Conservation (phyloP, 2,797 vertebrate genomes). For the Chloroceryle amazona region DNA sequence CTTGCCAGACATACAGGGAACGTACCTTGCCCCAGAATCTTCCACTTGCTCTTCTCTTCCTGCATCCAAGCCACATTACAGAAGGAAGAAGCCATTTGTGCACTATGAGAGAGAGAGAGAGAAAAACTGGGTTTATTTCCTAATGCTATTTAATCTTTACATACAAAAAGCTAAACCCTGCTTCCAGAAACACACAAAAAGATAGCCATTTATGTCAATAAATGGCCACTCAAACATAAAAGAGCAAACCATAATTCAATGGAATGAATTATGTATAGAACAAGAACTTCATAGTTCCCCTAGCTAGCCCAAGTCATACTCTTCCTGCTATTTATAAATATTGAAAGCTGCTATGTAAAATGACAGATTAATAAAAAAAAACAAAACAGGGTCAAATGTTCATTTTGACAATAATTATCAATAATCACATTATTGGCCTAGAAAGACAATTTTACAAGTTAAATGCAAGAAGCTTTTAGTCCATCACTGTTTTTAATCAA, state of each 20-base stretch:
- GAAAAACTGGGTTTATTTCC: neutral
- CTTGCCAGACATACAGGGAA: neutral
- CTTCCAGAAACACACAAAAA: neutral
- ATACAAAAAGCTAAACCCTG: neutral
- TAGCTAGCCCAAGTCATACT: neutral
- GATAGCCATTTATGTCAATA: neutral
- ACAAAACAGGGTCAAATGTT: neutral
- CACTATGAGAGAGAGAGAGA: accelerated
- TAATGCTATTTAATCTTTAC: neutral
- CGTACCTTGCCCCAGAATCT: neutral
- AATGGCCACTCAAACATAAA: neutral
- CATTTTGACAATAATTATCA: neutral
- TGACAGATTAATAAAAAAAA: neutral
- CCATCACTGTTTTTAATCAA: neutral
- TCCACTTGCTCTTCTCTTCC: neutral
- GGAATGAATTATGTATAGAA: neutral
- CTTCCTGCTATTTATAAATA: neutral
- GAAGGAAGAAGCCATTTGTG: neutral
- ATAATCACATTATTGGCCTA: neutral
- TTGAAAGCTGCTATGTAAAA: no score
- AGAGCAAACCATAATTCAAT: neutral
- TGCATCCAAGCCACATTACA: accelerated
- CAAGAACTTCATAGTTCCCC: neutral
- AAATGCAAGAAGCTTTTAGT: neutral
- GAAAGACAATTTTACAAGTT: neutral